These are phyloP conservation scores for Spodoptera littoralis DNA, from an alignment of 2,888 invertebrate species.

Conservation along the genomic window DNA sequence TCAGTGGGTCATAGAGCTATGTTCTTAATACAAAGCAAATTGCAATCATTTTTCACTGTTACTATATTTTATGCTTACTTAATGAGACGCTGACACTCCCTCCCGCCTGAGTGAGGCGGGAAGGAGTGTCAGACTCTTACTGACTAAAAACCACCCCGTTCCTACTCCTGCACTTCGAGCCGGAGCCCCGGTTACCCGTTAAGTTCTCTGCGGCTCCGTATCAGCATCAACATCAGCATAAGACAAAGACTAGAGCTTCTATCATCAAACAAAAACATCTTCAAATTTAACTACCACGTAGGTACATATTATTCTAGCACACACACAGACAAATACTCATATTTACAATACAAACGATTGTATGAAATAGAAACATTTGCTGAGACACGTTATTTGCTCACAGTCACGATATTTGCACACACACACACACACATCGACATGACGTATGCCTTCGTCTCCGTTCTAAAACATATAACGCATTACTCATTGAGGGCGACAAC, in stretches of 20 bases:
- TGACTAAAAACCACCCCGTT: too few species aligned
- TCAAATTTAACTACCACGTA: conserved; percentile 1
- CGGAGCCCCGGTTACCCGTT: too few species aligned
- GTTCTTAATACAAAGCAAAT: too few species aligned
- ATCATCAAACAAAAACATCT: background rate
- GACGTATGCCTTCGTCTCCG: background rate
- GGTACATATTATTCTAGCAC: conserved; percentile 5
- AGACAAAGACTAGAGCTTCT: background rate
- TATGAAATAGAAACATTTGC: conserved; percentile 60
- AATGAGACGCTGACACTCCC: too few species aligned
- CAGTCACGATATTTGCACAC: conserved; percentile 47
- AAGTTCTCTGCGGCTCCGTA: too few species aligned
- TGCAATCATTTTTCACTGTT: too few species aligned
- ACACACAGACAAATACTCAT: conserved; percentile 9
- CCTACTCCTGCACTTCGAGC: too few species aligned
- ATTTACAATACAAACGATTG: conserved; percentile 23
- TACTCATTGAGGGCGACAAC: conserved; percentile 1
- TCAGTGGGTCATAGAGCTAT: too few species aligned
- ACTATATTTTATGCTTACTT: too few species aligned
- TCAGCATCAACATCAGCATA: too few species aligned
- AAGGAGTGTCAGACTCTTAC: too few species aligned
- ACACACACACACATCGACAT: conserved; percentile 5
- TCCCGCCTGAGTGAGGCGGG: too few species aligned
- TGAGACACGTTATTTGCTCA: conserved; percentile 49
- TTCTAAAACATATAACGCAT: conserved; percentile 19